Conservation (phyloP, 2,113 vertebrate genomes). For the Pelobates fuscus region DNA sequence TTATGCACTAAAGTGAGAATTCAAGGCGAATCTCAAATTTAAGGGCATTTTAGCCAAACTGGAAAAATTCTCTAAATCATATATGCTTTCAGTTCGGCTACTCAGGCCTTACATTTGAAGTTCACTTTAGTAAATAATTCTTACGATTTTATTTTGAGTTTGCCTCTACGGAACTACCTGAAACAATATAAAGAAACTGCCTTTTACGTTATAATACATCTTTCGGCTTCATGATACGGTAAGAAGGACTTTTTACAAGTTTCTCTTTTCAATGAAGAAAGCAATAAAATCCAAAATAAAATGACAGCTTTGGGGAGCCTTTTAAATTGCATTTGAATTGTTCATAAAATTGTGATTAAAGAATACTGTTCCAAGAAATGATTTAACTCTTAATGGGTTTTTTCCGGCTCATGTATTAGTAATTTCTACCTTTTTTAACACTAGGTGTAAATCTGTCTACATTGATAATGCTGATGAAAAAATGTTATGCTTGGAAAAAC, state of each 20-base stretch:
- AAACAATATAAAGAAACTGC: constrained; percentile 26
- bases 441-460: neutral
- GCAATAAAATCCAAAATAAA: constrained; percentile 36
- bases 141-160: constrained; percentile 12
- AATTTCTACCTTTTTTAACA: neutral
- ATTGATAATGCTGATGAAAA: neutral
- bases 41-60: too few relatives aligned
- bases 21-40: too few relatives aligned
- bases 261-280: constrained; percentile 34
- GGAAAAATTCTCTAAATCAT: too few relatives aligned
- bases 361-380: neutral
- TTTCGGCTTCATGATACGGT: constrained; percentile 15
- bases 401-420: neutral
- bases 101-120: too few relatives aligned
- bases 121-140: too few relatives aligned
- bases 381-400: constrained; percentile 5
- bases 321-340: constrained; percentile 39
- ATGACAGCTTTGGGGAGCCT: constrained; percentile 27
- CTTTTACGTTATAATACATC: constrained; percentile 22
- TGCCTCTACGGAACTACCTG: constrained; percentile 18
- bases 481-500: neutral
- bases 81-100: too few relatives aligned
- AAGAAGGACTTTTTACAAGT: constrained; percentile 20
- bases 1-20: too few relatives aligned
- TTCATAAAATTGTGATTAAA: constrained; percentile 27